A percentile compares a stretch with the other conserved stretches of the same genome.
Conservation (phyloP, 1,140 invertebrate species). For the Oncopeltus fasciatus region DNA sequence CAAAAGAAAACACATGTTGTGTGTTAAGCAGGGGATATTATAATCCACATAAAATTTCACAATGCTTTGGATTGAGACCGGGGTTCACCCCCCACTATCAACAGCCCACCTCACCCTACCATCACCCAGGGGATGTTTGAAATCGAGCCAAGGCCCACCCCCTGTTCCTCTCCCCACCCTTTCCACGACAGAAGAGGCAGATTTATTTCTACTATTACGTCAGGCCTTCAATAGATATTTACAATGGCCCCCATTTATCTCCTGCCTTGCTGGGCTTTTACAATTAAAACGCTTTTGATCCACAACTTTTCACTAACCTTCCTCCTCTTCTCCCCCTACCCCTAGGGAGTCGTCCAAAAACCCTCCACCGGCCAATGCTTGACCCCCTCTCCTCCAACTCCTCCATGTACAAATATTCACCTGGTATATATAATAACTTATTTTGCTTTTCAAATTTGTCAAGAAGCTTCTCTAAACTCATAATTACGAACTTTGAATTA, state of each 20-base stretch:
- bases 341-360: too few species aligned
- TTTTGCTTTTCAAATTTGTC: too few species aligned
- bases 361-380: too few species aligned
- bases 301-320: neutral
- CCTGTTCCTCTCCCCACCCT: too few species aligned
- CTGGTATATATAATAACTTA: too few species aligned
- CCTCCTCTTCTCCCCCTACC: neutral
- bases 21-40: neutral
- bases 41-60: neutral
- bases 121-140: neutral
- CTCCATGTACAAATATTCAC: too few species aligned
- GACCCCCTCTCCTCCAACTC: too few species aligned
- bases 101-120: neutral
- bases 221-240: neutral
- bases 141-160: neutral
- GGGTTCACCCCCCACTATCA: neutral
- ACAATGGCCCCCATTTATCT: neutral
- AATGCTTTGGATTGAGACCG: neutral
- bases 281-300: neutral
- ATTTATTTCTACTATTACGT: neutral
- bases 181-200: neutral
- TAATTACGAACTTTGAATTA: too few species aligned
- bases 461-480: too few species aligned
- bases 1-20: too few species aligned
- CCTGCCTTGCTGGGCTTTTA: neutral